Conservation (phyloP, 2,113 vertebrate genomes). For the Gymnobelideus leadbeateri region DNA sequence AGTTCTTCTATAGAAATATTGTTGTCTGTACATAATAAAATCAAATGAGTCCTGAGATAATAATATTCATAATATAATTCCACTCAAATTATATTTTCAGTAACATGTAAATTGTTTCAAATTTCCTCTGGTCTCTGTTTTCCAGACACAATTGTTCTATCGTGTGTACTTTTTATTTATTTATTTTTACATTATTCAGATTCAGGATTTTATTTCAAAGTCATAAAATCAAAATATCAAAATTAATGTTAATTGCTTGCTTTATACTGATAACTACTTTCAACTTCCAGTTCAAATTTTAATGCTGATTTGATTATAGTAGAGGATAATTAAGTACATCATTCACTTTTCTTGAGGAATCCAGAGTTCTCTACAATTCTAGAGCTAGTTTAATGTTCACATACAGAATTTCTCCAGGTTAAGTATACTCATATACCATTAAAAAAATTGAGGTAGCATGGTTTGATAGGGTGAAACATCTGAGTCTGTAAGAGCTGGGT, state of each 20-base stretch:
- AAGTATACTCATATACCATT: too few relatives aligned
- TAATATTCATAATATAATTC: conserved; percentile 33
- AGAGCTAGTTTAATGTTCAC: not conserved
- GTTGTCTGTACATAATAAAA: conserved; percentile 21
- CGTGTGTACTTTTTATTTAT: conserved; percentile 1
- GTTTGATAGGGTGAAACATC: not conserved
- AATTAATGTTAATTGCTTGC: not conserved
- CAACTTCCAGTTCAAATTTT: not conserved
- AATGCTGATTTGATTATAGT: not conserved
- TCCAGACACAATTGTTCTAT: not conserved
- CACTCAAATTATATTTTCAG: conserved; percentile 49
- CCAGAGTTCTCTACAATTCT: not conserved
- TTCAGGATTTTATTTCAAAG: not conserved
- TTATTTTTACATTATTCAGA: not conserved
- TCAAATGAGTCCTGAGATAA: conserved; percentile 46
- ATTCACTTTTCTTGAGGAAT: not conserved
- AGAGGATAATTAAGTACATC: not conserved
- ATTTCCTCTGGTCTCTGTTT: conserved; percentile 42
- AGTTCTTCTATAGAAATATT: conserved; percentile 13
- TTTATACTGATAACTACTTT: not conserved
- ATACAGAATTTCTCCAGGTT: not conserved
- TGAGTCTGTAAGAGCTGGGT: too few relatives aligned
- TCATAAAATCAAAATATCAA: not conserved
- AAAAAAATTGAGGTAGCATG: not conserved
- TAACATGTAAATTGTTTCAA: conserved; percentile 37